phyloP scores from a whole-genome alignment of 2,113 vertebrate species.

The Dicentrarchus labrax region DNA sequence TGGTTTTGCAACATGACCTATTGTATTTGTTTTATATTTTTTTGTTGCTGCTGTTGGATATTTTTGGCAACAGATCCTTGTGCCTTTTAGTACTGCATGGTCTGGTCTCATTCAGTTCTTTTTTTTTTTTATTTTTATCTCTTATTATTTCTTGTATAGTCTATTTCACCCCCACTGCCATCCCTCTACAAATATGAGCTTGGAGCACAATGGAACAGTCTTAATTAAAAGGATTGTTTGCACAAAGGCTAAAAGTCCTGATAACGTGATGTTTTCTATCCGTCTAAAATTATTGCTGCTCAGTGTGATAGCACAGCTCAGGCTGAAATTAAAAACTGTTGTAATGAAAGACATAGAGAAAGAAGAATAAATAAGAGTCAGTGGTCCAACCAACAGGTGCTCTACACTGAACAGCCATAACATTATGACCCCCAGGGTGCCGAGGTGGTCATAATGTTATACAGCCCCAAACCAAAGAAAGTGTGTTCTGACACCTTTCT shows the following conservation, averaged over 20 bases:
- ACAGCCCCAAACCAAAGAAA: no score
- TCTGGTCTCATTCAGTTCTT: not conserved
- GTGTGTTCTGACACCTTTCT: no score
- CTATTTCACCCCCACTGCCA: constrained; percentile 41
- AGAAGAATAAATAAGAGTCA: constrained; percentile 24
- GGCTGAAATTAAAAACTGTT: constrained; percentile 52
- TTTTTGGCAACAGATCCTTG: constrained; percentile 5
- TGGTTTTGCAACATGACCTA: not conserved
- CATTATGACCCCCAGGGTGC: no score
- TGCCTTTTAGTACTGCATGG: not conserved
- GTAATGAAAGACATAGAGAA: constrained; percentile 48
- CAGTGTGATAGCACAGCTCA: constrained; percentile 47
- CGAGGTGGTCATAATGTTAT: no score
- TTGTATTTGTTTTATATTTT: not conserved
- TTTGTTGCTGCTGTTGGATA: not conserved
- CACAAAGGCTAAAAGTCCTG: constrained; percentile 70
- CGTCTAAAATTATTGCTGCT: constrained; percentile 64
- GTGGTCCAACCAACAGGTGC: not conserved
- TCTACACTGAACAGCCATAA: not conserved
- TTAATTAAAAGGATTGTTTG: constrained; percentile 77
- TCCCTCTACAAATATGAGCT: constrained; percentile 63
- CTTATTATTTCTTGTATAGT: constrained; percentile 35
- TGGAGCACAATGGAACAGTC: constrained; percentile 59
- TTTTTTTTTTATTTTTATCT: not conserved
- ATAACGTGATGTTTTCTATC: constrained; percentile 67